Evolutionary conservation across 2,888 invertebrate genomes (phyloP).

Genomic region (Pyrrhia umbra): DNA sequence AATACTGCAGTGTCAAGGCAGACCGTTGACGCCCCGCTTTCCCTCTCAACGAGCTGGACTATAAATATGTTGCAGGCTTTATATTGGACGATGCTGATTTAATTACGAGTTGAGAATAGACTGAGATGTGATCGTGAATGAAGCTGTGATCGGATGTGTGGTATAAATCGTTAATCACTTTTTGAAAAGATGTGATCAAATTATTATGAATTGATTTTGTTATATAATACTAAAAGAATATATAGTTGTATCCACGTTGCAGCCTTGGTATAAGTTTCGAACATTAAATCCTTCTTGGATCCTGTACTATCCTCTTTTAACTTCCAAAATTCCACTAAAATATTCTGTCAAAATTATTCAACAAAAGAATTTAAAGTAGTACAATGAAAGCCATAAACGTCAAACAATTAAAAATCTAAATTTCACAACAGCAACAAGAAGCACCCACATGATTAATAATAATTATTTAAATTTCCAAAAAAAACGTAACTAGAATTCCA

Average conservation of each 20-base stretch:
- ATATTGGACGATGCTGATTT: constrained; percentile 39
- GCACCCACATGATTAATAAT: constrained; percentile 49
- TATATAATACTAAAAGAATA: too few relatives aligned
- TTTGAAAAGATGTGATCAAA: not conserved
- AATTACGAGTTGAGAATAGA: constrained; percentile 41
- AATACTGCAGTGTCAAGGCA: constrained; percentile 88
- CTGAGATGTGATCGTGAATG: constrained; percentile 6
- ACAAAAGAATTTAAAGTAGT: constrained; percentile 43
- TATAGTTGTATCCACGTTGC: too few relatives aligned
- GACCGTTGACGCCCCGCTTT: constrained; percentile 72
- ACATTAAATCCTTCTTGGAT: not conserved
- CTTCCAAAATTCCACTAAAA: not conserved
- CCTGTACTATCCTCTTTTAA: constrained; percentile 10
- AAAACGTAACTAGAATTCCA: constrained; percentile 47
- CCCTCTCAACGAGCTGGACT: constrained; percentile 54
- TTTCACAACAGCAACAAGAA: constrained; percentile 70
- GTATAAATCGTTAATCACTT: not conserved
- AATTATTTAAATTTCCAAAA: constrained; percentile 55
- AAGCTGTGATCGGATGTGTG: not conserved
- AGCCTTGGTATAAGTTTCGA: not conserved
- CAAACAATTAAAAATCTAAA: constrained; percentile 52
- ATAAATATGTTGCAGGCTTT: constrained; percentile 69
- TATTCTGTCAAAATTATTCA: constrained; percentile 5
- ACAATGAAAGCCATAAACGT: constrained; percentile 33
- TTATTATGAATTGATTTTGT: not conserved